A percentile compares a stretch with the other conserved stretches of the same genome.
phyloP scores from a whole-genome alignment of 1,140 invertebrate species.

The Goniozus legneri region DNA sequence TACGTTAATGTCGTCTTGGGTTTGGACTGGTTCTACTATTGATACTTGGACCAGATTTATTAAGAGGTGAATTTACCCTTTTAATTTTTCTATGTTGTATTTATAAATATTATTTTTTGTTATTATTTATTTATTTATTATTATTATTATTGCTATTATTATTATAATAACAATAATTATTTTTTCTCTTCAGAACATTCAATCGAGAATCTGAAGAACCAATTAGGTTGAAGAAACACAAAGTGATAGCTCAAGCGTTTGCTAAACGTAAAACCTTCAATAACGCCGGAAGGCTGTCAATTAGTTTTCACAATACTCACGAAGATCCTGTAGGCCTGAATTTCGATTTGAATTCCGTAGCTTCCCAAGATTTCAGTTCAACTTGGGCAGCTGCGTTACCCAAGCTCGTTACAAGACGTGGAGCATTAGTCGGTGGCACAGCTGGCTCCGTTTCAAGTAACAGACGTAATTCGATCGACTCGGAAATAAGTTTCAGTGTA shows the following conservation, averaged over 20 bases:
- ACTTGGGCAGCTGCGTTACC: slow-evolving; percentile 87
- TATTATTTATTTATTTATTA: slow-evolving; percentile 6
- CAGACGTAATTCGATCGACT: slow-evolving; percentile 64
- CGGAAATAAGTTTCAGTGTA: slow-evolving; percentile 76
- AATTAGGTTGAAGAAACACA: slow-evolving; percentile 78
- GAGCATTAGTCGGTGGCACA: slow-evolving; percentile 65
- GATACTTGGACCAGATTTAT: slow-evolving; percentile 82
- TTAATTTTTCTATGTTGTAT: not conserved
- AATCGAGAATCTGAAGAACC: slow-evolving; percentile 69
- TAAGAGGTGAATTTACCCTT: slow-evolving; percentile 65
- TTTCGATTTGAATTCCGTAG: slow-evolving; percentile 77
- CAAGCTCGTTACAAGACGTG: slow-evolving; percentile 76
- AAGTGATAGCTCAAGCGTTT: slow-evolving; percentile 87
- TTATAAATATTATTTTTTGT: slow-evolving; percentile 4
- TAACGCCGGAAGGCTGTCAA: slow-evolving; percentile 76
- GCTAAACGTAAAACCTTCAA: slow-evolving; percentile 83
- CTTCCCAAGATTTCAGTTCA: slow-evolving; percentile 72
- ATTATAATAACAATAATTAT: no score
- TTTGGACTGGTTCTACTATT: slow-evolving; percentile 80
- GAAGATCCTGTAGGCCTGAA: slow-evolving; percentile 87
- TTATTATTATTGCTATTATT: slow-evolving; percentile 2
- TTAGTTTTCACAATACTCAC: slow-evolving; percentile 79
- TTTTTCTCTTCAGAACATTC: slow-evolving; percentile 31
- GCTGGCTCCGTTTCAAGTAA: slow-evolving; percentile 62
- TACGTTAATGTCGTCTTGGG: slow-evolving; percentile 88